Conservation (phyloP, 1,140 invertebrate species). For the Pseudomyrmex pallidus region DNA sequence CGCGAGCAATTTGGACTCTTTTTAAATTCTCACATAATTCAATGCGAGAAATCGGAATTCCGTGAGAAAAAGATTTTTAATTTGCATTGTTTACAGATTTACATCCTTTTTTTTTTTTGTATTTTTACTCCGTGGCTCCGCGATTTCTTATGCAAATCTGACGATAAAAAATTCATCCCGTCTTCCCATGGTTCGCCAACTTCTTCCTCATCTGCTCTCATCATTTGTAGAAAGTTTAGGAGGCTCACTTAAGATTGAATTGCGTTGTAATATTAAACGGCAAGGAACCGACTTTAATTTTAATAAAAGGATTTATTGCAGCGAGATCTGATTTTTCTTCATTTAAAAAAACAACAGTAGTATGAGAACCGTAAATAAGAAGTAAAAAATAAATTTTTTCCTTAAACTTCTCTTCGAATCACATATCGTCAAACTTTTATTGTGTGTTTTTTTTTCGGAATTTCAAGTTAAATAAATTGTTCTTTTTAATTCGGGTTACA, state of each 20-base stretch:
- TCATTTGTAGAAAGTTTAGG: neutral
- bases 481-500: too few relatives aligned
- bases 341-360: neutral
- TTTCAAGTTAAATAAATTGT: too few relatives aligned
- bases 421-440: too few relatives aligned
- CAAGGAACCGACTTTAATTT: neutral
- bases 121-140: neutral
- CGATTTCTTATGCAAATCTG: conserved; percentile 13
- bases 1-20: too few relatives aligned
- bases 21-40: too few relatives aligned
- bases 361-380: too few relatives aligned
- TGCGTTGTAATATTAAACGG: conserved; percentile 2
- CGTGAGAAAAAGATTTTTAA: conserved; percentile 4
- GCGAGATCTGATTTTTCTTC: neutral
- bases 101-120: neutral
- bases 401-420: neutral
- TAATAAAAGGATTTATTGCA: neutral
- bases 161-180: conserved; percentile 24
- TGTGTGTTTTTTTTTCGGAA: too few relatives aligned
- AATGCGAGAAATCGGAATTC: conserved; percentile 19
- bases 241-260: neutral
- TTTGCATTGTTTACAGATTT: conserved; percentile 16
- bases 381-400: too few relatives aligned
- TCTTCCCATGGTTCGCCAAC: neutral
- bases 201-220: neutral